Percentiles rank a stretch among this genome's conserved stretches.
Conservation (phyloP, 2,113 vertebrate genomes). For the Leucoraja erinaceus region DNA sequence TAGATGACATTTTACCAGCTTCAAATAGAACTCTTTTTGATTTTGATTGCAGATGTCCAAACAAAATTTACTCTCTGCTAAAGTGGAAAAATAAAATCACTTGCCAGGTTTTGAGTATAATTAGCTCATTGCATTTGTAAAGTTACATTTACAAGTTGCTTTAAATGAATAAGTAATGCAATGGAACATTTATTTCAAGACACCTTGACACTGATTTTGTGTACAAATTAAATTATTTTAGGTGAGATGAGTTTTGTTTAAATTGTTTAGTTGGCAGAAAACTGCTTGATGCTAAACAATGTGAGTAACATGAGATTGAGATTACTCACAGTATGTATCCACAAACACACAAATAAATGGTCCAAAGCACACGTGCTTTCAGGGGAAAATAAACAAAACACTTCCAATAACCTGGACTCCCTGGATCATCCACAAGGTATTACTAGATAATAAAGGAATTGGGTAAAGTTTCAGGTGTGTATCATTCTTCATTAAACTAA, state of each 20-base stretch:
- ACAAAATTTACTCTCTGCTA: neutral
- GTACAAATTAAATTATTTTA: neutral
- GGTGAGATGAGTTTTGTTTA: neutral
- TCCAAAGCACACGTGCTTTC: neutral
- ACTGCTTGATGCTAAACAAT: neutral
- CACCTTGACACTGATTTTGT: neutral
- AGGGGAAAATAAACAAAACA: neutral
- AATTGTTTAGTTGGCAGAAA: neutral
- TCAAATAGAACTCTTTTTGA: constrained; percentile 17
- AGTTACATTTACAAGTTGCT: neutral
- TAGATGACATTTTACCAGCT: neutral
- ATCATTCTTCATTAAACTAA: no score
- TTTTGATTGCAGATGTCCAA: neutral
- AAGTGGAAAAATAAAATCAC: neutral
- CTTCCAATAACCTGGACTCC: neutral
- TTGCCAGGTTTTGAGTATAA: neutral
- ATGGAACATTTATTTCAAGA: constrained; percentile 3
- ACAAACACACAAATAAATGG: neutral
- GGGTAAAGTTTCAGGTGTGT: no score
- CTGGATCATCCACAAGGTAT: neutral
- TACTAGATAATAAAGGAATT: neutral
- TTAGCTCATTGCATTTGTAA: neutral
- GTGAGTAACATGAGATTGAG: neutral
- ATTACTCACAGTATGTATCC: neutral
- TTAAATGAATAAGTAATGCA: neutral